phyloP scores from a whole-genome alignment of 2,113 vertebrate genomes.

The Vulpes vulpes region DNA sequence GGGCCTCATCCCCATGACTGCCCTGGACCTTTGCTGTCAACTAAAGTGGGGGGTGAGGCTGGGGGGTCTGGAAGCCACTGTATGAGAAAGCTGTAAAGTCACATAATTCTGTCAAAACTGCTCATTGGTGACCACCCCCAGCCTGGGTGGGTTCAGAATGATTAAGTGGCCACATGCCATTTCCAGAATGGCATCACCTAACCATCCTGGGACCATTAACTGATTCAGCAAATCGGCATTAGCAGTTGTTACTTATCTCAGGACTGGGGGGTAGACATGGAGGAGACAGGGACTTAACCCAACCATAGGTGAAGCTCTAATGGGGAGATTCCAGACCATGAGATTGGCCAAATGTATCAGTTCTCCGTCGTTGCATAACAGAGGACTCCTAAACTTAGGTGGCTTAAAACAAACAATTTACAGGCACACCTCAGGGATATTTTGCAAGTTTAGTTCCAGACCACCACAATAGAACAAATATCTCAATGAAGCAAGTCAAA shows the following conservation, averaged over 20 bases:
- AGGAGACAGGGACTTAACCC: neutral
- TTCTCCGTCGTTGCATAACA: neutral
- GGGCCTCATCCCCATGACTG: neutral
- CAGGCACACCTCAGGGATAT: neutral
- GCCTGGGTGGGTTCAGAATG: constrained; percentile 11
- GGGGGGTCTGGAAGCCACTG: neutral
- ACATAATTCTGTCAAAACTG: neutral
- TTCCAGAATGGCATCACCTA: neutral
- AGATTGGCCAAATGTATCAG: neutral
- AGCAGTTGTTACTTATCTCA: constrained; percentile 27
- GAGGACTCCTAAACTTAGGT: neutral
- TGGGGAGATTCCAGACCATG: neutral
- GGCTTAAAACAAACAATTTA: constrained; percentile 24
- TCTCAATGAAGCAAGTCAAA: neutral
- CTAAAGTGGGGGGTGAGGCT: neutral
- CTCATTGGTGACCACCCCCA: neutral
- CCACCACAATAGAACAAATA: neutral
- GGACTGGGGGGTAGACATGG: neutral
- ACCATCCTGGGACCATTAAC: neutral
- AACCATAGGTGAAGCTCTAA: neutral
- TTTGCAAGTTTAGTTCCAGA: neutral
- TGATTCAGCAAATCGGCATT: constrained; percentile 4
- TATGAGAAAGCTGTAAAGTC: constrained; percentile 14
- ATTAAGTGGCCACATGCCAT: neutral
- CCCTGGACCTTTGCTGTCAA: neutral